Base-by-base conservation (phyloP, 2,797 vertebrate species). In the Remorina albescens region DNA sequence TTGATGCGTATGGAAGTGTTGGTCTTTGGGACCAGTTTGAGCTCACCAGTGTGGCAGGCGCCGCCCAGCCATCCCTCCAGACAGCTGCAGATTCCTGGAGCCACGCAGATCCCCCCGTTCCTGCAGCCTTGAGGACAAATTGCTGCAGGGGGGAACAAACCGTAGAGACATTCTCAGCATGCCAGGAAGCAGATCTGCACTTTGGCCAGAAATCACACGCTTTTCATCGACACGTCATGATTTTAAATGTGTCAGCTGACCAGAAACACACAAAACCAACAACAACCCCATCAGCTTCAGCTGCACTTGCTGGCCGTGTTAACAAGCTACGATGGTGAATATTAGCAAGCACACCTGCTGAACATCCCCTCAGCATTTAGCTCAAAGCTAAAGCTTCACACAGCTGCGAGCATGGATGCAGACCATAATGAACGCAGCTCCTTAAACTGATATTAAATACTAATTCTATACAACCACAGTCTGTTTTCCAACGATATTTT, bases 41-140 rank as follows among this genome's bases (percentile, higher is more conserved):
- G 60, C 91, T 93, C 89, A 97, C 96, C 95, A 16, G 91, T 94
- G 75, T 96, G 95, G 76, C 95, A 96, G 42, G 95, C 95, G 13
- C 95, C 95, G 5, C 96, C 95, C 2, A 96, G 78, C 95, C 96
- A 97, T 73, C 95, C 96, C 47, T 95, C 94, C 2, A 82, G 92
- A 91, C 96, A 97, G 94, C 94, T 96, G 89, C 96, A 96, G 92
- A 96, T 95, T 91, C 95, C 96, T 68, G 95, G 96, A 80, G 94
- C 94, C 88, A 96, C 91, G 59, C 95, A 96, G 82, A 90, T 74
- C 19, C 95, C 95, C n/a, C 94, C 96, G 62, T 96, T 96, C 58
- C 85, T 90, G 56, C 96, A 97, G 79, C 95, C 95, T 77, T 96
- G 96, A 18, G 96, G 94, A 91, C 95, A 97, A 78, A 95, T 93